Percentiles rank a stretch among this genome's conserved stretches.
Evolutionary conservation across 2,797 vertebrate species (phyloP).

Genomic region (Molossus alvarezi): DNA sequence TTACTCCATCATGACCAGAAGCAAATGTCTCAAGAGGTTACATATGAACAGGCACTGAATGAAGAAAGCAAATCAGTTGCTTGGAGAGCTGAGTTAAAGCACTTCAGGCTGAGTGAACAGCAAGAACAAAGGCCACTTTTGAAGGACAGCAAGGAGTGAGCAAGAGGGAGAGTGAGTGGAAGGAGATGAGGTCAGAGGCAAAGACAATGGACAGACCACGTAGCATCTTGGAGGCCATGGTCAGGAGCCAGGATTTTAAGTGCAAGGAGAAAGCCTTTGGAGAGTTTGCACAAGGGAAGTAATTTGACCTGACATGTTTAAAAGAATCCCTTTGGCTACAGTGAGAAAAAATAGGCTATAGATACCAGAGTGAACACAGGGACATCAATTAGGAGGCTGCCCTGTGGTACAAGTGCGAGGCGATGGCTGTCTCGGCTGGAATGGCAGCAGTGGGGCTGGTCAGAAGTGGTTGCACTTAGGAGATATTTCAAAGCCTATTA

Average conservation of each 20-base stretch:
- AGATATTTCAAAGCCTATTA: neutral
- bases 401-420: neutral
- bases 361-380: neutral
- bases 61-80: neutral
- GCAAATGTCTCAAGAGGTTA: slow-evolving; percentile 23
- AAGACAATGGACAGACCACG: neutral
- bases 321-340: slow-evolving; percentile 56
- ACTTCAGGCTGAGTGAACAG: neutral
- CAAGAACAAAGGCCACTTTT: slow-evolving; percentile 22
- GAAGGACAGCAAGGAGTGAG: neutral
- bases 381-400: neutral
- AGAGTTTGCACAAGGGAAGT: neutral
- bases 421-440: neutral
- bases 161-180: neutral
- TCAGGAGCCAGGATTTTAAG: slow-evolving; percentile 48
- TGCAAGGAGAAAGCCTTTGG: slow-evolving; percentile 5
- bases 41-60: neutral
- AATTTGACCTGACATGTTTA: slow-evolving; percentile 26
- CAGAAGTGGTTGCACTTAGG: neutral
- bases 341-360: slow-evolving; percentile 21
- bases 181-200: slow-evolving; percentile 12
- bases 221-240: neutral
- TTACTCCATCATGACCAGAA: slow-evolving; percentile 8
- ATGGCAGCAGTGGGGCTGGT: neutral
- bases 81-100: slow-evolving; percentile 2